phyloP scores from a whole-genome alignment of 2,113 vertebrate genomes.

The Macquaria ambigua region DNA sequence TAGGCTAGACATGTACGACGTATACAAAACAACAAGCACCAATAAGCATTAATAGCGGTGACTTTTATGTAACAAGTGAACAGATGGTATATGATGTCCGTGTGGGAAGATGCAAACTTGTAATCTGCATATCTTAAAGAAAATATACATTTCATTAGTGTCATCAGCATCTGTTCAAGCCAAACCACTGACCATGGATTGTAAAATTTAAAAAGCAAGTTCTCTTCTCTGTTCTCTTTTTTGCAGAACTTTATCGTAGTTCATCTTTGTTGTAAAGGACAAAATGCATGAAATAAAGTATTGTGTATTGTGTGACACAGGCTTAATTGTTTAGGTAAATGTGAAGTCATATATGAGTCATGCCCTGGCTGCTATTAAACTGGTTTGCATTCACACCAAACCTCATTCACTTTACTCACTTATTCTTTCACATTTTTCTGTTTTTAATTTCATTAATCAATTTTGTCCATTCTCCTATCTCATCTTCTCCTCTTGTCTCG shows the following conservation, averaged over 20 bases:
- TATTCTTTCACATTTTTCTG: not conserved
- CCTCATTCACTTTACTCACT: constrained; percentile 6
- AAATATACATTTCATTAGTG: constrained; percentile 16
- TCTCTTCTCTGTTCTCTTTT: too few species aligned
- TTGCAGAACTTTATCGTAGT: not conserved
- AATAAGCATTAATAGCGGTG: constrained; percentile 7
- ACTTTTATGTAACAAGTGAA: constrained; percentile 42
- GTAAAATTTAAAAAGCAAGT: not conserved
- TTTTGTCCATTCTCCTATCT: constrained; percentile 9
- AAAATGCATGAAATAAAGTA: not conserved
- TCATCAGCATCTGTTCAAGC: constrained; percentile 39
- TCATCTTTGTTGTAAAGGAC: not conserved
- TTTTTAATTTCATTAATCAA: not conserved
- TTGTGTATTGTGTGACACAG: not conserved
- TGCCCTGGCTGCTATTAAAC: not conserved
- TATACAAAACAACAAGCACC: constrained; percentile 5
- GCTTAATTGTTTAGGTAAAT: constrained; percentile 15
- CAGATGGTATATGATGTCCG: constrained; percentile 43
- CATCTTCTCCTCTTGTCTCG: constrained; percentile 15
- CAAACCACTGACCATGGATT: not conserved
- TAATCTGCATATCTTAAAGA: constrained; percentile 38
- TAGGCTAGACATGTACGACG: not conserved
- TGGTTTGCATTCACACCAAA: constrained; percentile 6
- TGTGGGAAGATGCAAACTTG: constrained; percentile 40
- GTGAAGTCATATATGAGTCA: not conserved